Percentiles rank a stretch among this genome's conserved stretches.
These are phyloP conservation scores for Urocyon cinereoargenteus DNA, from an alignment of 2,797 vertebrate genomes.

Conservation along the genomic window DNA sequence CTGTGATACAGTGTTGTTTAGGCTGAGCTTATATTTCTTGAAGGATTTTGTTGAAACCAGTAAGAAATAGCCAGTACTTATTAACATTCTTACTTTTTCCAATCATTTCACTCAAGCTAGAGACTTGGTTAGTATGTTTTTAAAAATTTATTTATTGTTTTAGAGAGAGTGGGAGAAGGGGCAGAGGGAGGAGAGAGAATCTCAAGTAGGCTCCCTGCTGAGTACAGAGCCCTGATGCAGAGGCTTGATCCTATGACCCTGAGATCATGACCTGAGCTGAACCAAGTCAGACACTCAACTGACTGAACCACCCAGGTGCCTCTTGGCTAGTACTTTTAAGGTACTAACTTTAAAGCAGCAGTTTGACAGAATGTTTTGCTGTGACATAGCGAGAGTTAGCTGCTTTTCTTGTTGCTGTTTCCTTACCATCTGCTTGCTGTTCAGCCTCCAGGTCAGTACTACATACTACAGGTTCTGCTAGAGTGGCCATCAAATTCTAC, in stretches of 20 bases:
- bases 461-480: background rate
- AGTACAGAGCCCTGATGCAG: background rate
- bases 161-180: background rate
- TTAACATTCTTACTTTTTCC: background rate
- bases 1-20: background rate
- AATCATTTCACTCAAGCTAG: background rate
- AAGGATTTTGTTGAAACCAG: slow-evolving; percentile 3
- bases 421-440: background rate
- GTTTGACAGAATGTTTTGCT: background rate
- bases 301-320: background rate
- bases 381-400: background rate
- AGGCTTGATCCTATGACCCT: background rate
- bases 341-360: background rate
- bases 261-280: background rate
- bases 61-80: background rate
- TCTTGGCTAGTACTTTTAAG: background rate
- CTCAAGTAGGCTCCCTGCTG: background rate
- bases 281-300: background rate
- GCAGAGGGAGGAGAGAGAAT: background rate
- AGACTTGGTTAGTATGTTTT: background rate
- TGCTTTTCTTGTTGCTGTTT: background rate
- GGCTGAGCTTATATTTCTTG: background rate
- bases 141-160: background rate
- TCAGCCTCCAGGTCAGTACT: background rate
- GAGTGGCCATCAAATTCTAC: background rate